These are phyloP conservation scores for Aegotheles bennettii DNA, from an alignment of 2,113 vertebrate species.

Conservation along the genomic window DNA sequence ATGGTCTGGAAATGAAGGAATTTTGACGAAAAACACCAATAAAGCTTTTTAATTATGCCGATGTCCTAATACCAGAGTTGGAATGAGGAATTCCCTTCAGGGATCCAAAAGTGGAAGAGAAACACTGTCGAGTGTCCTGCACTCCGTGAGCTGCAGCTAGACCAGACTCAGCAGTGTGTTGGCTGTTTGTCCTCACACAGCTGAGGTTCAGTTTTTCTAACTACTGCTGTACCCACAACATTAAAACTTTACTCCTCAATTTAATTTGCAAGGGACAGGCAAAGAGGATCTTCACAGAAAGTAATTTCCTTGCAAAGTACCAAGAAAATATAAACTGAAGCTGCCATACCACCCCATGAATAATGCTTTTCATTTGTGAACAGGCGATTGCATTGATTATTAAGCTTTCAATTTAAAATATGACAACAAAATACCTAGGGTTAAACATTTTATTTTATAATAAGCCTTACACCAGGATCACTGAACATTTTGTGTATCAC, in stretches of 20 bases:
- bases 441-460: constrained; percentile 51
- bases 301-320: neutral
- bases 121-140: neutral
- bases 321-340: neutral
- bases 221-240: neutral
- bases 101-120: neutral
- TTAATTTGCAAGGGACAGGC: neutral
- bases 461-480: neutral
- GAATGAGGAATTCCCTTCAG: neutral
- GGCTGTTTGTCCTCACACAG: neutral
- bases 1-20: neutral
- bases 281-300: neutral
- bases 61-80: neutral
- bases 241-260: neutral
- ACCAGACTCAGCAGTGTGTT: neutral
- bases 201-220: neutral
- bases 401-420: neutral
- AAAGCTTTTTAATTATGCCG: neutral
- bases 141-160: neutral
- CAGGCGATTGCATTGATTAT: neutral
- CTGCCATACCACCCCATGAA: neutral
- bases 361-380: neutral
- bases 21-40: neutral
- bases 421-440: neutral
- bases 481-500: neutral